Evolutionary conservation across 2,113 vertebrate species (phyloP).

Genomic region (Atherinomorus stipes): DNA sequence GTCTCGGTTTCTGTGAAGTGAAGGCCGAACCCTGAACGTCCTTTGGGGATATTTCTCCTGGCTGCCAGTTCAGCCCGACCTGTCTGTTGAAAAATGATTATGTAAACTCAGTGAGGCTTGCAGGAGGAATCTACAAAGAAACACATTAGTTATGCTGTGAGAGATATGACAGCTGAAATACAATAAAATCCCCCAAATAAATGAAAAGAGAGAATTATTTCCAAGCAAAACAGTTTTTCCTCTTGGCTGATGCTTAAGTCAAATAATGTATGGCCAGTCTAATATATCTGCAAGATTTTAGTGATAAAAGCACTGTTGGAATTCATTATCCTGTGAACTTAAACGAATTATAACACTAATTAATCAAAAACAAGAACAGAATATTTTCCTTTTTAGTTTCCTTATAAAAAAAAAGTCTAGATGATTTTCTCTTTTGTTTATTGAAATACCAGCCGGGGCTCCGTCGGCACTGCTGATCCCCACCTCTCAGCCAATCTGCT

Average conservation of each 20-base stretch:
- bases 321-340: conserved; percentile 21
- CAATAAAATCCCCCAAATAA: conserved; percentile 43
- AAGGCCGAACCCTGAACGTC: conserved; percentile 31
- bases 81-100: conserved; percentile 55
- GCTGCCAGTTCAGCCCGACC: conserved; percentile 32
- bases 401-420: neutral
- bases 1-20: conserved; percentile 13
- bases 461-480: conserved; percentile 39
- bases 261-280: too few relatives aligned
- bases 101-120: conserved; percentile 41
- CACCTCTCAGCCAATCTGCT: conserved; percentile 47
- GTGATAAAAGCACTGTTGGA: conserved; percentile 8
- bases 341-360: conserved; percentile 31
- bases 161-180: conserved; percentile 40
- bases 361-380: conserved; percentile 29
- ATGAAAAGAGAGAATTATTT: conserved; percentile 38
- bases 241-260: neutral
- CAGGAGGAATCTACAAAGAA: conserved; percentile 44
- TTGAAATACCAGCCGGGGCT: conserved; percentile 47
- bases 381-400: conserved; percentile 22
- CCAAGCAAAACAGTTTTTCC: conserved; percentile 33
- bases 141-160: conserved; percentile 48
- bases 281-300: neutral
- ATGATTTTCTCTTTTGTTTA: conserved; percentile 16
- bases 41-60: conserved; percentile 47